phyloP scores from a whole-genome alignment of 2,888 invertebrate species.

The Drosophila gaucha region DNA sequence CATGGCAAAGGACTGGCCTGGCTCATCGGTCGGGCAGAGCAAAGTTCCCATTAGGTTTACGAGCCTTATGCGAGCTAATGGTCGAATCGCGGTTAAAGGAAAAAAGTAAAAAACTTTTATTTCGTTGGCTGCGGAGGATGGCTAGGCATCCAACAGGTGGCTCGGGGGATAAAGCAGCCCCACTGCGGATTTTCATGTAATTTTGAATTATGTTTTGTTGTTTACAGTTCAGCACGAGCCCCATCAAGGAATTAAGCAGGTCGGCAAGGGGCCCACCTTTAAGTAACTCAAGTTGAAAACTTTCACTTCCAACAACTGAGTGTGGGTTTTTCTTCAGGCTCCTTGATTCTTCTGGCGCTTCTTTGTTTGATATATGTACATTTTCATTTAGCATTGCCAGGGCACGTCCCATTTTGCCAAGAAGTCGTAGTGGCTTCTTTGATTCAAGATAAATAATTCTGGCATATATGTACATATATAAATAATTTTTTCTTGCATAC shows the following conservation, averaged over 20 bases:
- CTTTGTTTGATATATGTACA: conserved; percentile 8
- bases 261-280: conserved; percentile 21
- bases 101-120: conserved; percentile 62
- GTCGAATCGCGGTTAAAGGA: conserved; percentile 13
- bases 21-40: conserved; percentile 16
- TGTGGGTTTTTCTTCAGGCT: not conserved
- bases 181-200: conserved; percentile 10
- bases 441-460: not conserved
- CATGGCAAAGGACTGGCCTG: conserved; percentile 45
- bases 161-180: not conserved
- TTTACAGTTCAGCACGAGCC: conserved; percentile 14
- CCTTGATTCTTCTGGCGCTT: not conserved
- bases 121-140: not conserved
- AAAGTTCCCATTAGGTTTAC: conserved; percentile 54
- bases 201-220: conserved; percentile 30
- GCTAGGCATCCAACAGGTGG: conserved; percentile 21
- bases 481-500: no score
- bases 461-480: no score
- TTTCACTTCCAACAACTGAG: conserved; percentile 33
- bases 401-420: conserved; percentile 7
- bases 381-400: not conserved
- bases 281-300: conserved; percentile 51
- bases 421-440: not conserved
- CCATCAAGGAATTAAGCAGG: conserved; percentile 31
- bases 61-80: conserved; percentile 50